Evolutionary conservation across 2,113 vertebrate species (phyloP).

Genomic region (Hyaena hyaena): DNA sequence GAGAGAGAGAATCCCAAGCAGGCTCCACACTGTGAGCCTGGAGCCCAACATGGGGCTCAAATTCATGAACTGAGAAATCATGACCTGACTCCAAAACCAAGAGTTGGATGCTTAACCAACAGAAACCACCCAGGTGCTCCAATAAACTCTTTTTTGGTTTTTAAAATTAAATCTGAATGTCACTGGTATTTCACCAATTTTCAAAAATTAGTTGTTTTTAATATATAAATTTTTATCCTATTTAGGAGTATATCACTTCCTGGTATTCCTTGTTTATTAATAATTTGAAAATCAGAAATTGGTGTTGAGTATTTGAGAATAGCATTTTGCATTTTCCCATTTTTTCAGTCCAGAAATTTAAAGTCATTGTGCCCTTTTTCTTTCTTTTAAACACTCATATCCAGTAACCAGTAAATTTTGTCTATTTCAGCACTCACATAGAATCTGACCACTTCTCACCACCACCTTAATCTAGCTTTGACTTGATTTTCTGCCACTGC

Average conservation of each 20-base stretch:
- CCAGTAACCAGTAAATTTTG: background rate
- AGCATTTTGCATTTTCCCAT: background rate
- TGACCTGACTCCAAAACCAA: too few species aligned
- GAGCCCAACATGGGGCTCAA: too few species aligned
- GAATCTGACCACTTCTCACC: background rate
- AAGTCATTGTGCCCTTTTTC: background rate
- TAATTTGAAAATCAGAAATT: background rate
- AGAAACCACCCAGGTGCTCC: too few species aligned
- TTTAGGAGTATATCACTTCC: background rate
- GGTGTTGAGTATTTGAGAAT: background rate
- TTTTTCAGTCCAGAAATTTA: background rate
- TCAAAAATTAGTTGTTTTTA: background rate
- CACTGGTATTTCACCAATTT: background rate
- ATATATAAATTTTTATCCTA: background rate
- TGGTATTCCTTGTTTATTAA: background rate
- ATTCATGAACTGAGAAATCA: too few species aligned
- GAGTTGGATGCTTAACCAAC: too few species aligned
- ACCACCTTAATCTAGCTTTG: background rate
- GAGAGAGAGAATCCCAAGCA: too few species aligned
- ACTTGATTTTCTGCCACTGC: background rate
- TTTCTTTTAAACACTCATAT: background rate
- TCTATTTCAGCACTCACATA: background rate
- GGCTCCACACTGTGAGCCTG: too few species aligned
- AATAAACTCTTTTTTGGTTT: background rate
- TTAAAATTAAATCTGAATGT: background rate